phyloP scores from a whole-genome alignment of 1,140 invertebrate genomes.

The Ylistrum balloti region DNA sequence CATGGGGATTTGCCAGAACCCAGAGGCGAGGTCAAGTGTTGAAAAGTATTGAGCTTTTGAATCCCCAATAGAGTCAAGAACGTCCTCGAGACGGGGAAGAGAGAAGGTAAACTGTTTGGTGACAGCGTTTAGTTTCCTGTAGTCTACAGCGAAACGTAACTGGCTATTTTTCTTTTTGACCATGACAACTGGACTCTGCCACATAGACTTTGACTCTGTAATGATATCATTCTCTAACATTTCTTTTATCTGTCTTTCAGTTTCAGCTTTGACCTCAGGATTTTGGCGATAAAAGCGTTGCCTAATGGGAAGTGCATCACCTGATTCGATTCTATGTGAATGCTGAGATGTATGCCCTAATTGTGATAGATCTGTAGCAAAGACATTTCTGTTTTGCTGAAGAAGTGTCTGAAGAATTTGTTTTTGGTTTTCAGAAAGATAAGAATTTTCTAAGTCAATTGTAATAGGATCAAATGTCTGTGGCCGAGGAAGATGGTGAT shows the following conservation, averaged over 20 bases:
- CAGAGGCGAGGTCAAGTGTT: slow-evolving; percentile 58
- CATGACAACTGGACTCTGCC: slow-evolving; percentile 63
- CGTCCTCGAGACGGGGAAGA: slow-evolving; percentile 55
- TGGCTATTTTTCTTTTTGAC: slow-evolving; percentile 63
- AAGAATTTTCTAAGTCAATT: slow-evolving; percentile 52
- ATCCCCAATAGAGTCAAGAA: slow-evolving; percentile 52
- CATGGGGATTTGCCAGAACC: slow-evolving; percentile 60
- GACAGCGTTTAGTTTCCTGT: slow-evolving; percentile 63
- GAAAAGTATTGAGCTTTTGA: slow-evolving; percentile 57
- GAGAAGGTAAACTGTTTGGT: slow-evolving; percentile 53
- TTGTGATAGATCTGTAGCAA: slow-evolving; percentile 54
- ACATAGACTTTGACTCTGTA: slow-evolving; percentile 51
- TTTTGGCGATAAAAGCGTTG: slow-evolving; percentile 48
- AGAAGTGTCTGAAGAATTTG: slow-evolving; percentile 1
- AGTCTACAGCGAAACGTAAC: slow-evolving; percentile 63
- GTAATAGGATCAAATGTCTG: not conserved
- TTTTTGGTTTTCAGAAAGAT: slow-evolving; percentile 49
- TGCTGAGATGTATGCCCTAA: slow-evolving; percentile 48
- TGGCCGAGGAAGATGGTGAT: not conserved
- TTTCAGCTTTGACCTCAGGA: slow-evolving; percentile 45
- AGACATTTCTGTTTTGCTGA: slow-evolving; percentile 42
- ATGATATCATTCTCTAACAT: slow-evolving; percentile 57
- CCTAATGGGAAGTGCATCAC: slow-evolving; percentile 45
- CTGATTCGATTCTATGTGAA: slow-evolving; percentile 54
- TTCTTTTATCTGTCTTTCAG: slow-evolving; percentile 50